A percentile compares a stretch with the other conserved stretches of the same genome.
These are phyloP conservation scores for Leiothrix lutea DNA, from an alignment of 2,113 vertebrate genomes.

Conservation along the genomic window DNA sequence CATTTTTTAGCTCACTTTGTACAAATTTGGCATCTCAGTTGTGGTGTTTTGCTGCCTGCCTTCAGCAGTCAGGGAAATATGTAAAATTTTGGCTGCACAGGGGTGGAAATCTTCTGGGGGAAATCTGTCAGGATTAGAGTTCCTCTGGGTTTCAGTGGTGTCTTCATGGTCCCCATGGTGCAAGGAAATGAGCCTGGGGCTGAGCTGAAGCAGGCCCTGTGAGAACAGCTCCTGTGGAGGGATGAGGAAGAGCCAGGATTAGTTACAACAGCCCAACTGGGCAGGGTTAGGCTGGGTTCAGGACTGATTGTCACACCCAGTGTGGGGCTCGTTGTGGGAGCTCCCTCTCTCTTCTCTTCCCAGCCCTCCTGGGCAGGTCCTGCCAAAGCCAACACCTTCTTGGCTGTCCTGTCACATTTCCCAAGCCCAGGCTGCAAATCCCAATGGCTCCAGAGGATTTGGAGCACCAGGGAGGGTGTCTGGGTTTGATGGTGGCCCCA, in stretches of 20 bases:
- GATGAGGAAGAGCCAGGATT: neutral
- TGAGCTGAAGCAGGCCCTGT: neutral
- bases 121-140: neutral
- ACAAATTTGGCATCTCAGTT: neutral
- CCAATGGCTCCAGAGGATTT: neutral
- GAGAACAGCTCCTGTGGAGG: neutral
- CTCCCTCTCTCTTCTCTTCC: neutral
- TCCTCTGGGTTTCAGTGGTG: neutral
- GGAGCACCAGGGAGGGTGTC: neutral
- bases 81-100: neutral
- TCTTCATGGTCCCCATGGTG: rapidly evolving
- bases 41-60: neutral
- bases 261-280: neutral
- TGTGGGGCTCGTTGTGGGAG: neutral
- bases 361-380: neutral
- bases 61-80: neutral
- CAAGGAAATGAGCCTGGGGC: neutral
- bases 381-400: neutral
- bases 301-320: neutral
- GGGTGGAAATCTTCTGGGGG: neutral
- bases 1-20: neutral
- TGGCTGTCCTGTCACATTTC: neutral
- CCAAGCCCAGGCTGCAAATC: neutral
- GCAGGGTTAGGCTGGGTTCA: neutral
- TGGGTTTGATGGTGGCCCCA: rapidly evolving